Conservation (phyloP, 2,888 invertebrate genomes). For the Cosmia pyralina region DNA sequence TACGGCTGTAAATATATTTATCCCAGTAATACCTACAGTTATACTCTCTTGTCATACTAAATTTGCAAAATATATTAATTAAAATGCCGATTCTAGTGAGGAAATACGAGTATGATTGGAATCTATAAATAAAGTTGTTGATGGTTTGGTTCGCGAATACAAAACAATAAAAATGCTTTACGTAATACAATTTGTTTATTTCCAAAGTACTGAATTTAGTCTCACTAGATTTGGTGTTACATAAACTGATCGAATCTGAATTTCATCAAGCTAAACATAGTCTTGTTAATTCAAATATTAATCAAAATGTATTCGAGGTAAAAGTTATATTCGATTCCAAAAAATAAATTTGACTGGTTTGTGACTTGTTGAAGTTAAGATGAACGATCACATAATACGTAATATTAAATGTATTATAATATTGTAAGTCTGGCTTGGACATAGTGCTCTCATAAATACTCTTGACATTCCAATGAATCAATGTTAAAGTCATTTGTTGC, state of each 20-base stretch:
- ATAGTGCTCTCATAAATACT: slow-evolving; percentile 56
- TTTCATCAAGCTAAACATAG: slow-evolving; percentile 53
- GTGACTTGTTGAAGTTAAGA: slow-evolving; percentile 55
- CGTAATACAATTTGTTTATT: slow-evolving; percentile 46
- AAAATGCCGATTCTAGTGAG: slow-evolving; percentile 51
- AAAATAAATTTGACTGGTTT: slow-evolving; percentile 4
- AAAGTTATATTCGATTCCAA: background rate
- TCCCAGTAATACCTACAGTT: slow-evolving; percentile 18
- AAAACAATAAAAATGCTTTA: slow-evolving; percentile 46
- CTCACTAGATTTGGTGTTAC: slow-evolving; percentile 60
- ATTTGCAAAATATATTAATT: slow-evolving; percentile 30
- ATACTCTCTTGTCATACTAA: slow-evolving; percentile 47
- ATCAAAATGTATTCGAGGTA: background rate
- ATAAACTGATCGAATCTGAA: slow-evolving; percentile 56
- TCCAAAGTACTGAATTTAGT: slow-evolving; percentile 22
- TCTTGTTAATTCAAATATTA: slow-evolving; percentile 7
- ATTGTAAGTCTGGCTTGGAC: slow-evolving; percentile 49
- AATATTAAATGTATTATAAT: slow-evolving; percentile 33
- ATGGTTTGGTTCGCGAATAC: slow-evolving; percentile 23
- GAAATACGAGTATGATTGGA: slow-evolving; percentile 33
- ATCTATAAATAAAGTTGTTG: slow-evolving; percentile 44
- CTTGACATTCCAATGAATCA: slow-evolving; percentile 35
- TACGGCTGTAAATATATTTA: slow-evolving; percentile 20
- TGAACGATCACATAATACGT: slow-evolving; percentile 33
- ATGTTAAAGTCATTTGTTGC: slow-evolving; percentile 40